Percentiles rank a stretch among this genome's conserved stretches.
Evolutionary conservation across 2,888 invertebrate genomes (phyloP).

Genomic region (Chironomus riparius): DNA sequence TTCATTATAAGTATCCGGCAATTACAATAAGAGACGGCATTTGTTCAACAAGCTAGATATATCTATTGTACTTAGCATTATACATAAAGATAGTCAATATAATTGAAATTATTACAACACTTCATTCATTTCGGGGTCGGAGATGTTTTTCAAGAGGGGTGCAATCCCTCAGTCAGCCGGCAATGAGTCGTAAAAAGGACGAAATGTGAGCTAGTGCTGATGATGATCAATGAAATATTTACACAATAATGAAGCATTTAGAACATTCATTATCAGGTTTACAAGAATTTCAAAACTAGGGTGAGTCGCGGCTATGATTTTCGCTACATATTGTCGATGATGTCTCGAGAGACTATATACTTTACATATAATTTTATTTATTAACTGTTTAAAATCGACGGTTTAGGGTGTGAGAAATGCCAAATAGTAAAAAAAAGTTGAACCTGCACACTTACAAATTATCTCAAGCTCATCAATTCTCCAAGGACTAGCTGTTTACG

Average conservation of each 20-base stretch:
- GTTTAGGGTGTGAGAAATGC: background rate
- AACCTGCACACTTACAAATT: background rate
- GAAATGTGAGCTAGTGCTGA: background rate
- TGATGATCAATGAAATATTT: constrained; percentile 26
- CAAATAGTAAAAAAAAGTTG: background rate
- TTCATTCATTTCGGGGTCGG: background rate
- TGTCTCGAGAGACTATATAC: background rate
- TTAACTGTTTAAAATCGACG: background rate
- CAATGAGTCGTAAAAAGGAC: background rate
- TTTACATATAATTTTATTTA: background rate
- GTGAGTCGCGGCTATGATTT: background rate
- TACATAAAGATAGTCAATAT: background rate
- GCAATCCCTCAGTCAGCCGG: background rate
- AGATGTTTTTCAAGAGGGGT: background rate
- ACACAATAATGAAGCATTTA: constrained; percentile 26
- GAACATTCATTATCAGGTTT: constrained; percentile 7
- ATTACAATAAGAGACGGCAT: background rate
- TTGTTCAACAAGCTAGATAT: background rate
- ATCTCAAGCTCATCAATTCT: background rate
- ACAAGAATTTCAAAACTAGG: background rate
- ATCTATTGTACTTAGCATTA: background rate
- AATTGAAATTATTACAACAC: constrained; percentile 18
- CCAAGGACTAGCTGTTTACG: background rate
- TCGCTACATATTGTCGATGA: background rate
- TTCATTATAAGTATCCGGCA: background rate